Evolutionary conservation across 2,113 vertebrate genomes (phyloP).

Genomic region (Aptenodytes patagonicus): DNA sequence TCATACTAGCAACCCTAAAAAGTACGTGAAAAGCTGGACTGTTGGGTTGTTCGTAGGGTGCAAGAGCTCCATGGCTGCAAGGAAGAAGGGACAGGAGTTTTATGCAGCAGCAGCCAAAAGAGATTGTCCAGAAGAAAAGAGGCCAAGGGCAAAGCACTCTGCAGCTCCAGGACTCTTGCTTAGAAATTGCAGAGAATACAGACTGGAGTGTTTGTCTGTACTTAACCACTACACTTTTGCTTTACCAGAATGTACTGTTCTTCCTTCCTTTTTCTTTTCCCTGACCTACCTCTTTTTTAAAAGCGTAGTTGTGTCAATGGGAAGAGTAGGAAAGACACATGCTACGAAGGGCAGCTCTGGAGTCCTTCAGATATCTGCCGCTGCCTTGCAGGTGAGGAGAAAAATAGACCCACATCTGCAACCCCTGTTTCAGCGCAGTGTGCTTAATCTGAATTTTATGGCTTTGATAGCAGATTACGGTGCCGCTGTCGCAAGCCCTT

Average conservation of each 20-base stretch:
- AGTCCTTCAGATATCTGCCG: background rate
- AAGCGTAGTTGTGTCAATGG: background rate
- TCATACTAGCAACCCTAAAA: background rate
- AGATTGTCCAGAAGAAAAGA: background rate
- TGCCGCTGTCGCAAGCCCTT: background rate
- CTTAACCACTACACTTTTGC: background rate
- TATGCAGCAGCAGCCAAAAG: background rate
- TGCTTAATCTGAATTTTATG: constrained; percentile 65
- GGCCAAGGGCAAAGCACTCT: background rate
- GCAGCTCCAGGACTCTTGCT: background rate
- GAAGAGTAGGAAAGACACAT: background rate
- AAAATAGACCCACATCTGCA: background rate
- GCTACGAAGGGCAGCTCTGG: background rate
- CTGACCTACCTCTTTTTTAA: background rate
- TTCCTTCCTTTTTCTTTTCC: background rate
- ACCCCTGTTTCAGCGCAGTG: background rate
- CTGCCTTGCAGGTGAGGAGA: background rate
- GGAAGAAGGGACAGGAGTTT: background rate
- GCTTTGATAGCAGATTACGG: constrained; percentile 19
- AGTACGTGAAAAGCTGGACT: background rate
- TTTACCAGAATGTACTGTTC: background rate
- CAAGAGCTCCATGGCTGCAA: background rate
- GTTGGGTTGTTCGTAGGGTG: background rate
- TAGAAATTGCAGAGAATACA: background rate
- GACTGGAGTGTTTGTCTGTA: background rate